phyloP scores from a whole-genome alignment of 2,797 vertebrate species.

The Anabacerthia variegaticeps region DNA sequence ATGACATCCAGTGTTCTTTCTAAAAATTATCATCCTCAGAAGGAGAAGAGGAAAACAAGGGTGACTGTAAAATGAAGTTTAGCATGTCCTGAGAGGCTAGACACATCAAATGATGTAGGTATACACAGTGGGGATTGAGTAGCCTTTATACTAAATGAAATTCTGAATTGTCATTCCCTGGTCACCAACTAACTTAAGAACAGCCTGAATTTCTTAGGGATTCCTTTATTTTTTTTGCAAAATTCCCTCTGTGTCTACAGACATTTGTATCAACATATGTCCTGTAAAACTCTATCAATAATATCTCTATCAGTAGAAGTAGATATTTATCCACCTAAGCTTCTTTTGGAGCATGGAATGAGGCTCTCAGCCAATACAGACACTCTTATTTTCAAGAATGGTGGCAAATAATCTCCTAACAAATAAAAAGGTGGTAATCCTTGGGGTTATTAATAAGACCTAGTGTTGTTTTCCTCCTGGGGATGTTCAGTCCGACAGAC shows the following conservation, averaged over 20 bases:
- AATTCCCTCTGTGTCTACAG: background rate
- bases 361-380: background rate
- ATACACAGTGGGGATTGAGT: background rate
- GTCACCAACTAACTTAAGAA: background rate
- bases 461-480: background rate
- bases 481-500: background rate
- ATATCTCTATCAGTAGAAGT: background rate
- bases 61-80: background rate
- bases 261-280: background rate
- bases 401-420: background rate
- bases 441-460: background rate
- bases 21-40: background rate
- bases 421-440: background rate
- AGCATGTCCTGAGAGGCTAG: background rate
- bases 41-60: constrained; percentile 31
- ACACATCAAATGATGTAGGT: background rate
- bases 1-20: constrained; percentile 8
- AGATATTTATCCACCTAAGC: background rate
- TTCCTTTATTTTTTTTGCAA: background rate
- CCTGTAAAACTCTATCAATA: background rate
- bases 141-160: background rate
- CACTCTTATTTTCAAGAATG: background rate
- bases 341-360: background rate
- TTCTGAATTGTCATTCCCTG: background rate
- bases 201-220: background rate